Conservation (phyloP, 2,113 vertebrate genomes). For the Chaenocephalus aceratus region DNA sequence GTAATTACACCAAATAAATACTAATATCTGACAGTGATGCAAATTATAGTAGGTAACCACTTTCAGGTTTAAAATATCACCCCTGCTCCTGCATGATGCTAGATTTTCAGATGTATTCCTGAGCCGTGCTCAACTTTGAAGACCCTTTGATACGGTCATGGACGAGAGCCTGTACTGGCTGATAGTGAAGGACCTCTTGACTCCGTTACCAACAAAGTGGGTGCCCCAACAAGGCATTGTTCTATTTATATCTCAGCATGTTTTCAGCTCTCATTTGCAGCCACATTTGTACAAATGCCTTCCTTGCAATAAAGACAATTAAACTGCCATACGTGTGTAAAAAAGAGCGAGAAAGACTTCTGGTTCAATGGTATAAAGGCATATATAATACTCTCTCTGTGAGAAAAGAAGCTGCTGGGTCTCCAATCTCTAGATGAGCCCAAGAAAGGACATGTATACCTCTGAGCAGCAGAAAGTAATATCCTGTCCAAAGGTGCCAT, state of each 20-base stretch:
- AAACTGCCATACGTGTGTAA: constrained; percentile 29
- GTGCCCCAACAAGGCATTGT: constrained; percentile 4
- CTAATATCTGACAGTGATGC: neutral
- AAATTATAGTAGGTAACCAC: neutral
- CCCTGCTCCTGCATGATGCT: neutral
- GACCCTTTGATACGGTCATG: constrained; percentile 16
- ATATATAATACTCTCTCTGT: constrained; percentile 52
- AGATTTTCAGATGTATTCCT: constrained; percentile 13
- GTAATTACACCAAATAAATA: neutral
- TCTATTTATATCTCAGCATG: constrained; percentile 25
- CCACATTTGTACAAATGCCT: constrained; percentile 2
- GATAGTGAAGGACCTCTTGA: constrained; percentile 21
- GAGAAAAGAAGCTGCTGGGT: constrained; percentile 56
- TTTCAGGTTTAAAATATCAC: constrained; percentile 11
- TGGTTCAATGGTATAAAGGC: constrained; percentile 27
- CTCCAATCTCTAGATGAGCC: constrained; percentile 48
- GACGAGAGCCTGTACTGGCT: neutral
- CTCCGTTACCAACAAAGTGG: constrained; percentile 14
- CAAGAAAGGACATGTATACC: constrained; percentile 60
- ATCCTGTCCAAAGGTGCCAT: constrained; percentile 62
- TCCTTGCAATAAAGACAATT: constrained; percentile 34
- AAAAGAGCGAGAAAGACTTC: constrained; percentile 14
- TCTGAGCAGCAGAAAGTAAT: constrained; percentile 66
- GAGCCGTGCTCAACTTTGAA: neutral
- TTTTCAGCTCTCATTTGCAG: constrained; percentile 30